phyloP scores from a whole-genome alignment of 2,888 invertebrate genomes.

The Pinctada fucata region DNA sequence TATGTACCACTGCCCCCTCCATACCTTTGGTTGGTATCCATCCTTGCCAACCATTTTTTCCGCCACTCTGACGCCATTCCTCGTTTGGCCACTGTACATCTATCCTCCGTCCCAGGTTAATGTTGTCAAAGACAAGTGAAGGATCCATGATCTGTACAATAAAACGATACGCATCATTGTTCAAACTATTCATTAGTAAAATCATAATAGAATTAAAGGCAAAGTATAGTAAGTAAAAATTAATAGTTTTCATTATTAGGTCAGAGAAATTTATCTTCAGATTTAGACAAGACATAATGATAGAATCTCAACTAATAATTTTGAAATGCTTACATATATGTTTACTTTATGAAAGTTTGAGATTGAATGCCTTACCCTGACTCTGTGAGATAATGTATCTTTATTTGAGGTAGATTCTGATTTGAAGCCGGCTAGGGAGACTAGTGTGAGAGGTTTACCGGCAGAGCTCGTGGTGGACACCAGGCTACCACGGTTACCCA shows the following conservation, averaged over 20 bases:
- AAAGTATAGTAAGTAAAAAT: no score
- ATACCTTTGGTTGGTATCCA: conserved; percentile 94
- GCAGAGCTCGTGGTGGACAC: conserved; percentile 83
- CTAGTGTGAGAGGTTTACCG: conserved; percentile 90
- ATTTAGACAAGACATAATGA: no score
- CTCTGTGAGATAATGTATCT: conserved; percentile 80
- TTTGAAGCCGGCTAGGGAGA: conserved; percentile 89
- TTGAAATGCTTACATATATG: no score
- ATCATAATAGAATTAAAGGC: no score
- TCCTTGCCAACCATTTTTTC: conserved; percentile 91
- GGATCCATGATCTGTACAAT: conserved; percentile 70
- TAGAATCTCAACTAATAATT: no score
- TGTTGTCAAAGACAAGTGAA: conserved; percentile 89
- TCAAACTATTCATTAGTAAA: no score
- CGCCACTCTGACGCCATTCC: conserved; percentile 90
- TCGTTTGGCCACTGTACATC: conserved; percentile 98
- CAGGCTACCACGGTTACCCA: conserved; percentile 86
- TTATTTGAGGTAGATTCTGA: conserved; percentile 60
- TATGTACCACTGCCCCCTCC: conserved; percentile 94
- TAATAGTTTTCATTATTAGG: no score
- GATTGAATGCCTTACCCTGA: conserved; percentile 78
- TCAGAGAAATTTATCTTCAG: neutral
- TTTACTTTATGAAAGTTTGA: no score
- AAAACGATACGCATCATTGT: neutral
- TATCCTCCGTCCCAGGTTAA: conserved; percentile 91